Percentiles rank a stretch among this genome's conserved stretches.
These are phyloP conservation scores for Dendrolimus kikuchii DNA, from an alignment of 1,140 invertebrate genomes.

Conservation along the genomic window DNA sequence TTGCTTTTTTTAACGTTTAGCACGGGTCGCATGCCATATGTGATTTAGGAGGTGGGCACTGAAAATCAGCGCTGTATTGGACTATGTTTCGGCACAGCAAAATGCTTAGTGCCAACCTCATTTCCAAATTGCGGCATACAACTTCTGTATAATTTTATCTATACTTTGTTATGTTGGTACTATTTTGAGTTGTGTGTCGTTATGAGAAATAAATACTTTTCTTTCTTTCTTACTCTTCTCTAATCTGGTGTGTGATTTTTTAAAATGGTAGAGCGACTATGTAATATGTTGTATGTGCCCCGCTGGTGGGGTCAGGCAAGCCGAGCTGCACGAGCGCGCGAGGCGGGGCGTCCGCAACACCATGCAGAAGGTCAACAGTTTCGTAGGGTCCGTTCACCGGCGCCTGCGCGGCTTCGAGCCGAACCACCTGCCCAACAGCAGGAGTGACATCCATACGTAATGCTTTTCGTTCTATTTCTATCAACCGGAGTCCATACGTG, in stretches of 20 bases:
- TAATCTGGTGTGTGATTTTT: not conserved
- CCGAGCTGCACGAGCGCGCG: slow-evolving; percentile 41
- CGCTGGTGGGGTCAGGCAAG: slow-evolving; percentile 38
- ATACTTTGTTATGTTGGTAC: too few relatives aligned
- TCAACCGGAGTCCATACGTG: too few relatives aligned
- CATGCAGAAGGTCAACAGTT: slow-evolving; percentile 42
- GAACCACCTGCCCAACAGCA: slow-evolving; percentile 8
- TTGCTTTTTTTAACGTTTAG: too few relatives aligned
- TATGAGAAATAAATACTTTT: not conserved
- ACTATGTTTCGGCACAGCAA: too few relatives aligned
- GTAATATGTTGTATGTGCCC: slow-evolving; percentile 3
- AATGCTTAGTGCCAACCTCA: too few relatives aligned
- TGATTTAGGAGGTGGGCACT: too few relatives aligned
- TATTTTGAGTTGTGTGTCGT: not conserved
- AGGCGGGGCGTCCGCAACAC: slow-evolving; percentile 27
- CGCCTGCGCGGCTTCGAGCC: slow-evolving; percentile 35
- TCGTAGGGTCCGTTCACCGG: slow-evolving; percentile 45
- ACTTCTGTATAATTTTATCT: too few relatives aligned
- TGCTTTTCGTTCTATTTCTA: slow-evolving; percentile 1
- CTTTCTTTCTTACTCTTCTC: not conserved
- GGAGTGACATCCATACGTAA: slow-evolving; percentile 40
- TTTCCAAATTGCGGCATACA: too few relatives aligned
- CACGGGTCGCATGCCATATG: too few relatives aligned
- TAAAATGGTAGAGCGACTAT: slow-evolving; percentile 1
- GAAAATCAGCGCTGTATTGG: too few relatives aligned